Percentiles rank a stretch among this genome's conserved stretches.
Conservation (phyloP, 2,888 invertebrate genomes). For the Pecten maximus region DNA sequence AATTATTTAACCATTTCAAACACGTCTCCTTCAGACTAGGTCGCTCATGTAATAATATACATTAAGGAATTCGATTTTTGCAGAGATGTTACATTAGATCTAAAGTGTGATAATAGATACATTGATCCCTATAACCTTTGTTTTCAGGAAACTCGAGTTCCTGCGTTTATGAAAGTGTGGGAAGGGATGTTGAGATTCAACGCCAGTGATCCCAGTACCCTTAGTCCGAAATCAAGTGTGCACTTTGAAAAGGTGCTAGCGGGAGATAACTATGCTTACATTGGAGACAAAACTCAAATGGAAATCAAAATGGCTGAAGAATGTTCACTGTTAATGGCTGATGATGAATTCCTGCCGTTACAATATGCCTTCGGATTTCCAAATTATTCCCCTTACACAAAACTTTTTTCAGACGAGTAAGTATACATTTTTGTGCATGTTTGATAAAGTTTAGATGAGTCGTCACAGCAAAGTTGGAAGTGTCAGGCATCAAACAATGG, state of each 20-base stretch:
- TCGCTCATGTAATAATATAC: too few species aligned
- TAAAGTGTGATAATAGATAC: too few species aligned
- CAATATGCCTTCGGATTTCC: slow-evolving; percentile 74
- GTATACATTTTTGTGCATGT: too few species aligned
- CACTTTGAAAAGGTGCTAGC: slow-evolving; percentile 65
- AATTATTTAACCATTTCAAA: neutral
- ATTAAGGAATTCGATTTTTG: too few species aligned
- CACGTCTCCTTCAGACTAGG: too few species aligned
- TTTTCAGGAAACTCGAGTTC: slow-evolving; percentile 61
- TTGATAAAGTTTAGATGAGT: too few species aligned
- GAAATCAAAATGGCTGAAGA: slow-evolving; percentile 65
- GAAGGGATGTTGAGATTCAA: slow-evolving; percentile 63
- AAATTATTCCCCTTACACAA: slow-evolving; percentile 70
- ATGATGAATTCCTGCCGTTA: slow-evolving; percentile 70
- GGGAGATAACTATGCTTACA: slow-evolving; percentile 57
- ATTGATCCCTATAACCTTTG: too few species aligned
- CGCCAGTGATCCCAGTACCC: slow-evolving; percentile 64
- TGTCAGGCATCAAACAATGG: too few species aligned
- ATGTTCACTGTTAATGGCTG: slow-evolving; percentile 72
- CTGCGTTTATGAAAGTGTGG: slow-evolving; percentile 61
- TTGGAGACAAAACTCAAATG: slow-evolving; percentile 68
- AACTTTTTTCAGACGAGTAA: slow-evolving; percentile 74
- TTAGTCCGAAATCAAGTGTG: slow-evolving; percentile 55
- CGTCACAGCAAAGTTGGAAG: too few species aligned
- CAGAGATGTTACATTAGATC: too few species aligned